These are phyloP conservation scores for Zonotrichia albicollis DNA, from an alignment of 2,797 vertebrate species.

Conservation along the genomic window DNA sequence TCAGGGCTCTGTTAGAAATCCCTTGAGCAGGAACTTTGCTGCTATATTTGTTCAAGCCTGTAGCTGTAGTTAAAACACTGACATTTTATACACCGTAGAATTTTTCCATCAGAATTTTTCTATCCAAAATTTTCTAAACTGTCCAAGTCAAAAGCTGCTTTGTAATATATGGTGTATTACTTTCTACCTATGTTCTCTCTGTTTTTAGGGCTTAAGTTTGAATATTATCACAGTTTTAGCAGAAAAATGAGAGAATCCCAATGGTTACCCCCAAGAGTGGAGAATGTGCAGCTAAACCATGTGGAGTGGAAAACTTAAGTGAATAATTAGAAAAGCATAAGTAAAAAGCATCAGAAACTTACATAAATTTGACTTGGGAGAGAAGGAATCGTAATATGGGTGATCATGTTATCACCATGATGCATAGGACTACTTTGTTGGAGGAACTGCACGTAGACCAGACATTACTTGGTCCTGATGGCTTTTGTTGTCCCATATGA, in stretches of 20 bases:
- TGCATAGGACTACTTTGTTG: background rate
- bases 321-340: background rate
- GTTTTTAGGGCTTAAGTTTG: background rate
- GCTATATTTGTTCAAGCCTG: background rate
- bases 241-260: background rate
- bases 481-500: background rate
- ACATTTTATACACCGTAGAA: background rate
- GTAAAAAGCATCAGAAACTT: background rate
- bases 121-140: background rate
- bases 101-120: conserved; percentile 4
- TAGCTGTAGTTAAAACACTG: background rate
- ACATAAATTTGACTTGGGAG: background rate
- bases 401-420: background rate
- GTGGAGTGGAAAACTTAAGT: background rate
- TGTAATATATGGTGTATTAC: background rate
- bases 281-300: background rate
- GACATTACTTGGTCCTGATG: background rate
- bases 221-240: background rate
- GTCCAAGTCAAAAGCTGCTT: background rate
- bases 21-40: background rate
- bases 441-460: background rate
- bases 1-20: background rate
- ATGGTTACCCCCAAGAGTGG: background rate
- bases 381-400: background rate
- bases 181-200: background rate